These are phyloP conservation scores for Notothenia rossii DNA, from an alignment of 2,113 vertebrate species.

Conservation along the genomic window DNA sequence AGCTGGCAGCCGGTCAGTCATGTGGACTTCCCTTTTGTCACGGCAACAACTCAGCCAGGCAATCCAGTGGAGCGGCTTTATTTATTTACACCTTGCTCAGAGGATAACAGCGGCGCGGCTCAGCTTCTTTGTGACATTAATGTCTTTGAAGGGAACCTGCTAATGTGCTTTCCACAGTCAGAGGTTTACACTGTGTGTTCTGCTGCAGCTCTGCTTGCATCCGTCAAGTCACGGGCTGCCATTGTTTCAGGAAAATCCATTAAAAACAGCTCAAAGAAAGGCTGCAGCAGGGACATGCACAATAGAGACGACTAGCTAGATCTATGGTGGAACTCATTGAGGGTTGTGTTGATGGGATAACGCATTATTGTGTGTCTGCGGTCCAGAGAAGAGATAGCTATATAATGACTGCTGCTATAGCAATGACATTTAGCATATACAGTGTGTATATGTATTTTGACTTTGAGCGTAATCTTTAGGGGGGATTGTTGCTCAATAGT, in stretches of 20 bases:
- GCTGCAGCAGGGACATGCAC: neutral
- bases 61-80: slow-evolving; percentile 15
- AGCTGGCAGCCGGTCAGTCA: slow-evolving; percentile 51
- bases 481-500: neutral
- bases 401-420: neutral
- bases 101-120: slow-evolving; percentile 34
- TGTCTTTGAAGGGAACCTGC: slow-evolving; percentile 26
- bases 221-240: neutral
- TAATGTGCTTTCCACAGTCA: neutral
- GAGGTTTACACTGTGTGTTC: neutral
- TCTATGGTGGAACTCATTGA: neutral
- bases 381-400: neutral
- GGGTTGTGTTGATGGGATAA: neutral
- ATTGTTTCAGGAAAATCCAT: neutral
- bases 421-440: neutral
- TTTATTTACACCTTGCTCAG: slow-evolving; percentile 10
- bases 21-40: slow-evolving; percentile 48
- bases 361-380: neutral
- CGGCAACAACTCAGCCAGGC: slow-evolving; percentile 34
- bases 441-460: neutral
- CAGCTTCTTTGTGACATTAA: slow-evolving; percentile 24
- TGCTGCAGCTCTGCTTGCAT: neutral
- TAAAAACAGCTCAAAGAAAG: slow-evolving; percentile 6
- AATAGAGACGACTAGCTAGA: neutral
- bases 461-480: neutral